Conservation (phyloP, 2,797 vertebrate species). For the Pseudochirops cupreus region DNA sequence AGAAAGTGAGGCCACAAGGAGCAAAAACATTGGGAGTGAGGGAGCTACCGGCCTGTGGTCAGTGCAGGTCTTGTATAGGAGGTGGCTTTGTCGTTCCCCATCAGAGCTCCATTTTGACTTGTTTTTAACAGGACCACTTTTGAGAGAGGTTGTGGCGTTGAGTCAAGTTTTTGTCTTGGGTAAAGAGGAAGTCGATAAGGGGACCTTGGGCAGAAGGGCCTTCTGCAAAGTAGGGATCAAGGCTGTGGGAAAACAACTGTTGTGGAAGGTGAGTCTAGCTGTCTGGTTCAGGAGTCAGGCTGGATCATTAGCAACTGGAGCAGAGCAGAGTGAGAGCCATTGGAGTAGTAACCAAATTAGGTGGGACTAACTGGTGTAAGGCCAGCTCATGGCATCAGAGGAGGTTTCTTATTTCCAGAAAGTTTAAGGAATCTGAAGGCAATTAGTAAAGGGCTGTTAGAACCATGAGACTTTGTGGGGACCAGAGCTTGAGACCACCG, state of each 20-base stretch:
- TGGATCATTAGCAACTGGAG: not conserved
- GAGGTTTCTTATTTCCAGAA: slow-evolving; percentile 8
- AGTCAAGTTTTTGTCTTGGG: not conserved
- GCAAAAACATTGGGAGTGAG: not conserved
- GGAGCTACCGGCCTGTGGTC: not conserved
- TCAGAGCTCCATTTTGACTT: not conserved
- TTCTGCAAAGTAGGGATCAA: not conserved
- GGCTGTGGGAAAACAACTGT: not conserved
- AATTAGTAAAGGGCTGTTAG: not conserved
- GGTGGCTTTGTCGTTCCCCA: not conserved
- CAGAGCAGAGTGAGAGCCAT: not conserved
- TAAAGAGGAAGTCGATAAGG: not conserved
- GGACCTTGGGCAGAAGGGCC: not conserved
- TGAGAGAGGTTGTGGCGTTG: fast-evolving
- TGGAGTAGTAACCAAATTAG: not conserved
- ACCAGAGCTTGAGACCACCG: slow-evolving; percentile 18
- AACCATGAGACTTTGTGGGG: not conserved
- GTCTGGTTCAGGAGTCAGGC: slow-evolving; percentile 1
- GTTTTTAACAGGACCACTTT: not conserved
- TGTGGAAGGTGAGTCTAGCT: not conserved
- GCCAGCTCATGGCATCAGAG: not conserved
- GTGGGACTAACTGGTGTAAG: not conserved
- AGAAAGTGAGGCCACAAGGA: not conserved
- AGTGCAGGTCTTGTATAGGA: not conserved
- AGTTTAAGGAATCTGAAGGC: slow-evolving; percentile 6